These are phyloP conservation scores for Volucella zonaria DNA, from an alignment of 2,888 invertebrate genomes.

Conservation along the genomic window DNA sequence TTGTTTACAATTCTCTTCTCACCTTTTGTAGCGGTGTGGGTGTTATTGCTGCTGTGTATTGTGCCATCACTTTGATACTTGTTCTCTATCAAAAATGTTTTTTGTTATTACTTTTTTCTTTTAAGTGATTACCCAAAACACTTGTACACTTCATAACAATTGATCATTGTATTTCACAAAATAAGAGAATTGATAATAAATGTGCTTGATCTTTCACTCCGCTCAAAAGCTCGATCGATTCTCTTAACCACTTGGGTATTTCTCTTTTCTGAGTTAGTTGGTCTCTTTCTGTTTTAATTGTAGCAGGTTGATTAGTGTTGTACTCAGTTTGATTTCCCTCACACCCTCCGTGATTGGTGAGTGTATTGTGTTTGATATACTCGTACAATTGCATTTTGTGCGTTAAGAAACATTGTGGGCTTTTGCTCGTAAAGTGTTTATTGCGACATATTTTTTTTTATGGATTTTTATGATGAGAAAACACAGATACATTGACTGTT, in stretches of 20 bases:
- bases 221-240: constrained; percentile 19
- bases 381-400: constrained; percentile 56
- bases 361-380: too few relatives aligned
- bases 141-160: constrained; percentile 37
- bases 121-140: constrained; percentile 18
- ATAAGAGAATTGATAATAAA: neutral
- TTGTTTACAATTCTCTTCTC: constrained; percentile 51
- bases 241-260: constrained; percentile 18
- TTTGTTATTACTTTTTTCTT: neutral
- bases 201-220: too few relatives aligned
- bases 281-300: constrained; percentile 11
- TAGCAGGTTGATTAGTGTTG: constrained; percentile 17
- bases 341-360: neutral
- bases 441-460: constrained; percentile 52
- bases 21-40: constrained; percentile 22
- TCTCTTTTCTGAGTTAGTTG: neutral
- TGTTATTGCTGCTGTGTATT: constrained; percentile 16
- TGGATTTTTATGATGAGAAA: constrained; percentile 47
- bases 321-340: neutral
- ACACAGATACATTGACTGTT: neutral
- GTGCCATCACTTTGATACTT: constrained; percentile 1
- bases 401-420: constrained; percentile 25
- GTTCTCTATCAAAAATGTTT: neutral
- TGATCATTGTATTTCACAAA: constrained; percentile 19
- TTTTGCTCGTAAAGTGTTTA: constrained; percentile 51